Base-by-base conservation (phyloP, 2,888 invertebrate species). In the Mythimna ferrago region DNA sequence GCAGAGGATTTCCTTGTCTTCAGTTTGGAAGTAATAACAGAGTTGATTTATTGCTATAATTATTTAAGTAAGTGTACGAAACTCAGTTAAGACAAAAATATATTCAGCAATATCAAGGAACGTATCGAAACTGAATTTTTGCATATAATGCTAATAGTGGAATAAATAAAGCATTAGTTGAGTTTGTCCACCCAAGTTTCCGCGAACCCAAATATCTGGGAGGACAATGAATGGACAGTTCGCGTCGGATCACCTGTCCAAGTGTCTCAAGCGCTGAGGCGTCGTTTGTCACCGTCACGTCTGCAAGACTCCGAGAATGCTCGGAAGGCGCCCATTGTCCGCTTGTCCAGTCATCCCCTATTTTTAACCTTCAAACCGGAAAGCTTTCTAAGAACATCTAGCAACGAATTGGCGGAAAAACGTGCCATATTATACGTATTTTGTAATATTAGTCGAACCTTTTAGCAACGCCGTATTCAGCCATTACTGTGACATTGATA, bases 201-300 rank as follows among this genome's bases (percentile, higher is more conserved):
- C 81, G 84, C 82, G 82, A 84, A 87, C 87, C 85, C 85, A 83
- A 89, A 88, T 85, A 83, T 88, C 87, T 88, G 87, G 80, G 86
- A 83, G 88, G 89, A 89, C 92, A 91, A 92, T 92, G 91, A 91
- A 93, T 92, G 92, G 92, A 88, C 93, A 91, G 88, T 86, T 91
- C 91, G 85, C 87, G 84, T 89, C 89, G 92, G 91, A 94, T 94
- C 94, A 94, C 94, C 94, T 94, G 94, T 94, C 94, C 90, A 90
- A 92, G 91, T 92, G 91, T 92, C 93, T 90, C 89, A 86, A 90
- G 90, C 89, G 88, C 88, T 86, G 87, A 87, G 80, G 81, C 86
- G 86, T 92, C 93, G 90, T 94, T 94, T 93, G 92, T 94, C 94
- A 94, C 92, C 84, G 94, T 94, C 94, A 89, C 78, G 82, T 86